Evolutionary conservation across 2,113 vertebrate species (phyloP), one percentile per base, ranked within the genome.

Genomic region (Oreotrochilus melanogaster): DNA sequence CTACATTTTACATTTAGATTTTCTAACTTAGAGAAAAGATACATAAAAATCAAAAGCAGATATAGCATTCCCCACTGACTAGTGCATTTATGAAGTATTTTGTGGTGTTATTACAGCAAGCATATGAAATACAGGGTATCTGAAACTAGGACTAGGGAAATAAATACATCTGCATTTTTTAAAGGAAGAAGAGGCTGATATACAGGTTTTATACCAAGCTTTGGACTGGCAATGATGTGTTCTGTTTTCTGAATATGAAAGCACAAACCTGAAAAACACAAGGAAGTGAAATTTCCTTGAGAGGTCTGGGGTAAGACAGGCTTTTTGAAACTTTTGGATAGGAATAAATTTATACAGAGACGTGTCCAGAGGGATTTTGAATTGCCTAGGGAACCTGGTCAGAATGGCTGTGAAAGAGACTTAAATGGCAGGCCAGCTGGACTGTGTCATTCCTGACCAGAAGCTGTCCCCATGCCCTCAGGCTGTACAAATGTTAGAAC

Each of bases 1-100:
- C 91, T 90, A 37, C 66, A 93, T 95, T 97, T 96, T 72, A 75
- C 92, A 95, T 95, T 95, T 86, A 95, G 83, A 95, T 96, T 91
- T 86, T 69, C 88, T 93, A 62, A 60, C 83, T 94, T 95, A 78
- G 87, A 82, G 76, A 81, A 96, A 92, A 93, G 92, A 95, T 70
- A 74, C 67, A 81, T 76, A 82, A 96, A 96, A 93, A 96, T 96
- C 89, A 96, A 57, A 90, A 88, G 88, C 86, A 92, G 76, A 57
- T 58, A 50, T 16, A 80, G 78, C 19, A 57, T 96, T 94, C 91
- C 93, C 87, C 70, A 70, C 95, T 95, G 96, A 92, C 74, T 96
- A 50, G 50, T 84, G 90, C 93, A 86, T 95, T 88, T 88, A 86
- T 93, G 89, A 87, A 91, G 87, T 50, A 93, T 90, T 95, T 95